Conservation (phyloP, 2,797 vertebrate genomes). For the Bufotes viridis region DNA sequence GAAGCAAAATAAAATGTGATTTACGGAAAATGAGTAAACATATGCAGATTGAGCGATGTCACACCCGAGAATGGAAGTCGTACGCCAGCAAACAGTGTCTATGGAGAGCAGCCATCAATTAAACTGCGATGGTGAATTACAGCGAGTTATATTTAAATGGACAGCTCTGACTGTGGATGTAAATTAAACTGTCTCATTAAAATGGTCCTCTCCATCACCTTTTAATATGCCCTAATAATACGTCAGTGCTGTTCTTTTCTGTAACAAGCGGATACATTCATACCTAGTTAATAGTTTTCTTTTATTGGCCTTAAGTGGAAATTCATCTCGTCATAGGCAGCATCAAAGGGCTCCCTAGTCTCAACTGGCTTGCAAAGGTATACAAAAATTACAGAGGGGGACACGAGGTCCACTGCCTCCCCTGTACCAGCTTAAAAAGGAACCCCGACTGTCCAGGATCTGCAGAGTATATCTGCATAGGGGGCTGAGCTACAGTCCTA, state of each 20-base stretch:
- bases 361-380: not conserved
- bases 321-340: not conserved
- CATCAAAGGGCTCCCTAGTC: not conserved
- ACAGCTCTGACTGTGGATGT: constrained; percentile 32
- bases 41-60: constrained; percentile 19
- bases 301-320: not conserved
- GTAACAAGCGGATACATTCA: not conserved
- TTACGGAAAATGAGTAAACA: constrained; percentile 36
- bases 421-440: too few relatives aligned
- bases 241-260: not conserved
- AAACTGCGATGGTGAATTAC: constrained; percentile 4
- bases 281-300: not conserved
- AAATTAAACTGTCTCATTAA: constrained; percentile 42
- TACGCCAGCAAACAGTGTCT: constrained; percentile 18
- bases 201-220: constrained; percentile 2
- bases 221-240: constrained; percentile 35
- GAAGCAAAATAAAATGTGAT: constrained; percentile 35
- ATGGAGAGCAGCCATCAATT: constrained; percentile 26
- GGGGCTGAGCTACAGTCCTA: too few relatives aligned
- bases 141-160: constrained; percentile 39
- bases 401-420: too few relatives aligned
- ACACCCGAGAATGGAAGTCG: not conserved
- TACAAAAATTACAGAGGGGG: too few relatives aligned
- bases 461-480: too few relatives aligned
- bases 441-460: too few relatives aligned